These are phyloP conservation scores for Caenorhabditis auriculariae DNA, from an alignment of 2,888 invertebrate species.

Conservation along the genomic window DNA sequence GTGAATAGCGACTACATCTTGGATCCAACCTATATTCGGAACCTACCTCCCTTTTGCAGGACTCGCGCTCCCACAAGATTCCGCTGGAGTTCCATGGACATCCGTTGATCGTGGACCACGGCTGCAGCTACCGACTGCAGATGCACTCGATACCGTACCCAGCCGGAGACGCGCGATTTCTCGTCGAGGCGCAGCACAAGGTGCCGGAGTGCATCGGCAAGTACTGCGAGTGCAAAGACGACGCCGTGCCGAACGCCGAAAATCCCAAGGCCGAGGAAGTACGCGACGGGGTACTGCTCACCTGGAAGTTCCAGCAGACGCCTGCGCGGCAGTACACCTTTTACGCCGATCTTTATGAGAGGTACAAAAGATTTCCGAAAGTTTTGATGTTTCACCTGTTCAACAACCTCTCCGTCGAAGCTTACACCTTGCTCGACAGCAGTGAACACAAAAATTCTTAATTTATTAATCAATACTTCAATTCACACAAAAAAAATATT, in stretches of 20 bases:
- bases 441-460: too few species aligned
- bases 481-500: too few species aligned
- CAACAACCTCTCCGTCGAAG: too few species aligned
- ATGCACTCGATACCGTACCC: slow-evolving; percentile 52
- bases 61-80: slow-evolving; percentile 32
- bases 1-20: too few species aligned
- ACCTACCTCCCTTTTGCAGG: slow-evolving; percentile 15
- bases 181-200: slow-evolving; percentile 22
- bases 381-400: too few species aligned
- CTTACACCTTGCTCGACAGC: too few species aligned
- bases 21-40: not conserved
- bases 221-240: slow-evolving; percentile 42
- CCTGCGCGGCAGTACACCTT: slow-evolving; percentile 8
- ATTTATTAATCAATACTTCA: too few species aligned
- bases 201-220: slow-evolving; percentile 47
- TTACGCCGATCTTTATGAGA: slow-evolving; percentile 25
- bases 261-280: slow-evolving; percentile 1
- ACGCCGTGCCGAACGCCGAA: too few species aligned
- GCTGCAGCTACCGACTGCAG: slow-evolving; percentile 36
- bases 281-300: slow-evolving; percentile 4
- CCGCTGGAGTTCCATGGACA: slow-evolving; percentile 30
- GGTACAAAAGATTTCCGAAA: slow-evolving; percentile 1
- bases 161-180: slow-evolving; percentile 32
- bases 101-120: slow-evolving; percentile 32
- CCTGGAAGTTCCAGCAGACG: slow-evolving; percentile 15